Base-by-base conservation (phyloP, 2,888 invertebrate species). In the Brachyopa scutellaris region DNA sequence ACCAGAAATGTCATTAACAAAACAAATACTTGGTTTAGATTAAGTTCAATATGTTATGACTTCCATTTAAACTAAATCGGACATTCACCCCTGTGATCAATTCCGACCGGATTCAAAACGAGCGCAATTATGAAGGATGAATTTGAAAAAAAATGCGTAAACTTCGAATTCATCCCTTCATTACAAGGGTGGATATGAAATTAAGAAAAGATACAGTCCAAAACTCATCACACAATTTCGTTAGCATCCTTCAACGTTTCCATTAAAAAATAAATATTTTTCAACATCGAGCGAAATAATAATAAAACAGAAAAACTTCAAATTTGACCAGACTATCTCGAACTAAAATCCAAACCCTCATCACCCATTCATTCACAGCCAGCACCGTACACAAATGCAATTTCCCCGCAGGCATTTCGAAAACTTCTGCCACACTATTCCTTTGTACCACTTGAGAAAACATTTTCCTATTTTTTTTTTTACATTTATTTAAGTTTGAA, bases 341-440 rank as follows among this genome's bases (percentile, higher is more conserved):
- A 78, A 78, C 40, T 36, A 21, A 9, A 61, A 45, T 19, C 4
- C n/a, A 38, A 61, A 62, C 21, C 49, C 59, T 66, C 51, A 59
- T 29, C 15, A 38, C 23, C 26, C 47, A 64, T 78, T 72, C 55
- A 57, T 59, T 78, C 57, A 66, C 29, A 79, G 61, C 78, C 57
- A 74, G 51, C 45, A 51, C 66, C 38, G n/a, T n/a, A 53, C 15
- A 61, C 59, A 67, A 74, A 74, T 79, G 73, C 57, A 79, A 79
- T 74, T 79, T 74, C 74, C 67, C 31, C 38, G 77, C 70, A 79
- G 73, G 74, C 66, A 55, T 66, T 73, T 61, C 33, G 13, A 17
- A 19, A 78, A 77, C 38, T 40, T 40, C 21, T 47, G 31, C 42
- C 51, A 19, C 45, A n/a, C n/a, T n/a, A n/a, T n/a, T n/a, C n/a